These are phyloP conservation scores for Zaprionus nigranus DNA, from an alignment of 1,140 invertebrate species.

Conservation along the genomic window DNA sequence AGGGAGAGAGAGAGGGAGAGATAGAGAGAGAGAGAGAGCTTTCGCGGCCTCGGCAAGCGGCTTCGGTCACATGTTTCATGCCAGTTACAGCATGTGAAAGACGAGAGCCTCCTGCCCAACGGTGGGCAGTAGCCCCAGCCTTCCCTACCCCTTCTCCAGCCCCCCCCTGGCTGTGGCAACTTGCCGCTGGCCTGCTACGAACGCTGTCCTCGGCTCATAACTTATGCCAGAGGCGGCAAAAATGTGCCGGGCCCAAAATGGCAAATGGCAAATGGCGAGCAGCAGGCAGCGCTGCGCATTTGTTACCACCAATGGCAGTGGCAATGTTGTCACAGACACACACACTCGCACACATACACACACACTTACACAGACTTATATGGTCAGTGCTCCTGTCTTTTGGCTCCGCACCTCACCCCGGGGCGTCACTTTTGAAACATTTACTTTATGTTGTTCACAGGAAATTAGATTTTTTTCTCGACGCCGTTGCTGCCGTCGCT, in stretches of 20 bases:
- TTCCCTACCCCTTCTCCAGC: neutral
- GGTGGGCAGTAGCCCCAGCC: neutral
- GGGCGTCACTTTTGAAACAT: constrained; percentile 80
- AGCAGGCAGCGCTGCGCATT: constrained; percentile 63
- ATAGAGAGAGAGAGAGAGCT: neutral
- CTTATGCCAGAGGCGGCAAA: constrained; percentile 65
- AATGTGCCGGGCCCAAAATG: constrained; percentile 48
- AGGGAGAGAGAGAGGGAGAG: neutral
- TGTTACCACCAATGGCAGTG: constrained; percentile 64
- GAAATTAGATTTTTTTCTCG: constrained; percentile 76
- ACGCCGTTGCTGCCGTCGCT: constrained; percentile 22
- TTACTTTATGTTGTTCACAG: constrained; percentile 83
- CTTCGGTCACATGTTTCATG: constrained; percentile 79
- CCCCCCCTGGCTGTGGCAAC: neutral
- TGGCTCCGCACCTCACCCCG: constrained; percentile 17
- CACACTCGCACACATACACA: constrained; percentile 15
- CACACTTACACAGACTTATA: constrained; percentile 24
- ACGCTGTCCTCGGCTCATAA: constrained; percentile 53
- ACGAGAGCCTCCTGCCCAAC: constrained; percentile 34
- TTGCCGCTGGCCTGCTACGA: constrained; percentile 9
- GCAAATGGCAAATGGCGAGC: constrained; percentile 67
- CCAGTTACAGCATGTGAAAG: constrained; percentile 58
- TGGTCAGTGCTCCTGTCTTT: neutral
- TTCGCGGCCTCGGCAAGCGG: constrained; percentile 45
- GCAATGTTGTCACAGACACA: constrained; percentile 67